phyloP scores from a whole-genome alignment of 2,888 invertebrate species.

The Scaptodrosophila latifasciaeformis region DNA sequence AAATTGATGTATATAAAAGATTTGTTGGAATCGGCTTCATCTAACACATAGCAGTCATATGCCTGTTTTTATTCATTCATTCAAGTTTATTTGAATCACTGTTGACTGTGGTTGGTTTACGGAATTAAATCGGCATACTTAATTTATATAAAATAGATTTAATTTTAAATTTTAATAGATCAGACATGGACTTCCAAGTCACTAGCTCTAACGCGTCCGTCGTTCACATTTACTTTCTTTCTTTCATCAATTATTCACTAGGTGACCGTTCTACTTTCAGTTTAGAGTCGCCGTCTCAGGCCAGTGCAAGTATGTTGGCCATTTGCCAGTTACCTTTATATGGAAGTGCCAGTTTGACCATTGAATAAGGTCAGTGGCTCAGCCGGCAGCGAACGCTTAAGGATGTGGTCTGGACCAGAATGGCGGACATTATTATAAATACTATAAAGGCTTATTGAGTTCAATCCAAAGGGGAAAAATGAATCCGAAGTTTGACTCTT shows the following conservation, averaged over 20 bases:
- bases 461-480: not conserved
- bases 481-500: not conserved
- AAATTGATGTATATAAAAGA: no score
- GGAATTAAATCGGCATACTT: no score
- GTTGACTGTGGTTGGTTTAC: no score
- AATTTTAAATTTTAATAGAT: no score
- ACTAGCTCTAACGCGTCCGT: no score
- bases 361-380: slow-evolving; percentile 58
- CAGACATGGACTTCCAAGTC: no score
- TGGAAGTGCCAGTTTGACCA: slow-evolving; percentile 4
- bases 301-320: slow-evolving; percentile 28
- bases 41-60: no score
- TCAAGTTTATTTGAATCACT: no score
- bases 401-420: slow-evolving; percentile 44
- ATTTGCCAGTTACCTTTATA: slow-evolving; percentile 47
- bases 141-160: no score
- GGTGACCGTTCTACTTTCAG: slow-evolving; percentile 50
- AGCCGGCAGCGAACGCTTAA: slow-evolving; percentile 46
- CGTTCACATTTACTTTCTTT: slow-evolving; percentile 61
- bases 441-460: slow-evolving; percentile 55
- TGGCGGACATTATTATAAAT: slow-evolving; percentile 2
- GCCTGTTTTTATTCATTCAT: no score
- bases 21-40: no score
- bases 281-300: slow-evolving; percentile 38
- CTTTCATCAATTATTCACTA: slow-evolving; percentile 43